Conservation (phyloP, 1,140 invertebrate species). For the Bombus waltoni region DNA sequence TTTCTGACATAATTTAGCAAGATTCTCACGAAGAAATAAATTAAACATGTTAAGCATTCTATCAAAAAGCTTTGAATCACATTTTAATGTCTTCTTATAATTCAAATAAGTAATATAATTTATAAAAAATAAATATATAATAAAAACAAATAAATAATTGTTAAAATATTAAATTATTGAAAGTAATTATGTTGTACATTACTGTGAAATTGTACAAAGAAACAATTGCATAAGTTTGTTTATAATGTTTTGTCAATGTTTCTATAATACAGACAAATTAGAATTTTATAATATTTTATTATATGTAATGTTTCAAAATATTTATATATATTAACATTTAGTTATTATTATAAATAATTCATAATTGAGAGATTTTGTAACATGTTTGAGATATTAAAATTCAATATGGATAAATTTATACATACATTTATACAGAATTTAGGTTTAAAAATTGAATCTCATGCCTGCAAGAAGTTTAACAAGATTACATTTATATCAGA, state of each 20-base stretch:
- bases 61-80: neutral
- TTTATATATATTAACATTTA: conserved; percentile 4
- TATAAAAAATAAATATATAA: too few species aligned
- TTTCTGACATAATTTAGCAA: neutral
- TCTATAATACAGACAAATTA: conserved; percentile 4
- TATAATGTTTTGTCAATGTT: conserved; percentile 2
- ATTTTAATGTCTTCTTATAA: neutral
- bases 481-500: conserved; percentile 22
- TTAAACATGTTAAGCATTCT: neutral
- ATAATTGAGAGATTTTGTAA: neutral
- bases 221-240: conserved; percentile 16
- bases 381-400: conserved; percentile 32
- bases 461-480: neutral
- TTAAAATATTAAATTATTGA: neutral
- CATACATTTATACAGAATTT: conserved; percentile 49
- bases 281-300: conserved; percentile 25
- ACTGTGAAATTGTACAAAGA: conserved; percentile 26
- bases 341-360: conserved; percentile 6
- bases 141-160: neutral
- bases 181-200: neutral
- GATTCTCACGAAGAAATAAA: neutral
- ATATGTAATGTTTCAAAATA: neutral
- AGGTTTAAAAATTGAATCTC: conserved; percentile 9
- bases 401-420: conserved; percentile 48
- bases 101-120: too few species aligned